Evolutionary conservation across 1,140 invertebrate genomes (phyloP).

Genomic region (Telenomus remus): DNA sequence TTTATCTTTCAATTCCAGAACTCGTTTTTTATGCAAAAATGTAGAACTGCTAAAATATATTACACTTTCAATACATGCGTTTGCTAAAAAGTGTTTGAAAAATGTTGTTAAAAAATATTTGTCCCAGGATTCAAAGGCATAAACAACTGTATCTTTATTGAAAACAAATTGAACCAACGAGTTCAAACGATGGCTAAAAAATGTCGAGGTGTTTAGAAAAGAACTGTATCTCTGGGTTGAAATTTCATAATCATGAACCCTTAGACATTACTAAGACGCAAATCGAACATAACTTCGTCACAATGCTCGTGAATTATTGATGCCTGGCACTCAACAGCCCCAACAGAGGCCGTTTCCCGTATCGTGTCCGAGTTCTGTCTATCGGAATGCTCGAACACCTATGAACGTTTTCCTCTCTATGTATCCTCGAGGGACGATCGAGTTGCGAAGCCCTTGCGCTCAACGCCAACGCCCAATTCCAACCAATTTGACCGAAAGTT

Average conservation of each 20-base stretch:
- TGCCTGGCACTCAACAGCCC: conserved; percentile 48
- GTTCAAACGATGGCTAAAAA: no score
- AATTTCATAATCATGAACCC: conserved; percentile 2
- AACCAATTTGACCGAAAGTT: conserved; percentile 79
- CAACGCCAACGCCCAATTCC: conserved; percentile 75
- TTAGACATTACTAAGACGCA: conserved; percentile 29
- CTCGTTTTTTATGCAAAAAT: no score
- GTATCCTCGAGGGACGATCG: conserved; percentile 60
- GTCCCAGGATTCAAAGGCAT: no score
- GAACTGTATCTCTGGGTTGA: not conserved
- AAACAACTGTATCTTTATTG: no score
- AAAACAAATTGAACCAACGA: no score
- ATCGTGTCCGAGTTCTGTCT: conserved; percentile 39
- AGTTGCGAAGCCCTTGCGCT: conserved; percentile 64
- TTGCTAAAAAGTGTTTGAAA: no score
- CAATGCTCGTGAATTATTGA: conserved; percentile 60
- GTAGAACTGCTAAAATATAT: no score
- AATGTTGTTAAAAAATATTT: no score
- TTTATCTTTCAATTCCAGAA: no score
- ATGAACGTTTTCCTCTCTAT: conserved; percentile 36
- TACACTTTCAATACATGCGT: no score
- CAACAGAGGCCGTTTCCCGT: conserved; percentile 25
- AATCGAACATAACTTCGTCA: conserved; percentile 57
- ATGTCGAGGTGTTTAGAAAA: no score
- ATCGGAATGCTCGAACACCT: conserved; percentile 38